Conservation (phyloP, 37 sponge, comb jelly and placozoan genomes). For the Chondrilla cf. caribensis region DNA sequence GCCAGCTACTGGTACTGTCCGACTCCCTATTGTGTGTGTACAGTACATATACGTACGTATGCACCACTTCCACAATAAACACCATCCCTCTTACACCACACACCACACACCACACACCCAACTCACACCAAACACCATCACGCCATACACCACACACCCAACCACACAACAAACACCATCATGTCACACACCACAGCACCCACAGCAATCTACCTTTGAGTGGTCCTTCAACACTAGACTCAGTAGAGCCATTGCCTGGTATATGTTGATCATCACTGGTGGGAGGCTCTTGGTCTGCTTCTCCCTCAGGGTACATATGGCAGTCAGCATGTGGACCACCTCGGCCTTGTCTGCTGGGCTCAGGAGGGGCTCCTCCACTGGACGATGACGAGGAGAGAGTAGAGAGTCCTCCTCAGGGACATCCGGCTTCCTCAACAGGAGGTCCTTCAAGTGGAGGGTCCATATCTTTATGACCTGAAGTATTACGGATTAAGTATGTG, state of each 20-base stretch:
- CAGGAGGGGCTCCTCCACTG: slow-evolving; percentile 13
- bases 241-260: slow-evolving; percentile 60
- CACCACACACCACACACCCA: too few species aligned
- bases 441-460: neutral
- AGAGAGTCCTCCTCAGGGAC: slow-evolving; percentile 12
- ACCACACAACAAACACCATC: neutral
- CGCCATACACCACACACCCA: neutral
- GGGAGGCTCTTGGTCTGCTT: slow-evolving; percentile 28
- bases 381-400: slow-evolving; percentile 22
- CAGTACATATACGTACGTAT: too few species aligned
- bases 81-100: too few species aligned
- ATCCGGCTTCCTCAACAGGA: neutral
- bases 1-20: too few species aligned
- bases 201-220: slow-evolving; percentile 38
- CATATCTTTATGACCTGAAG: slow-evolving; percentile 20
- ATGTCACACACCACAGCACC: neutral
- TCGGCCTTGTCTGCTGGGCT: slow-evolving; percentile 62
- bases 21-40: too few species aligned
- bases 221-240: slow-evolving; percentile 35
- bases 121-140: too few species aligned
- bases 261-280: slow-evolving; percentile 35
- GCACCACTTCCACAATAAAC: too few species aligned
- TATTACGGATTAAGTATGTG: neutral
- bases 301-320: slow-evolving; percentile 43
- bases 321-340: slow-evolving; percentile 52